These are phyloP conservation scores for Drosophila bipectinata DNA, from an alignment of 1,140 invertebrate genomes.

Conservation along the genomic window DNA sequence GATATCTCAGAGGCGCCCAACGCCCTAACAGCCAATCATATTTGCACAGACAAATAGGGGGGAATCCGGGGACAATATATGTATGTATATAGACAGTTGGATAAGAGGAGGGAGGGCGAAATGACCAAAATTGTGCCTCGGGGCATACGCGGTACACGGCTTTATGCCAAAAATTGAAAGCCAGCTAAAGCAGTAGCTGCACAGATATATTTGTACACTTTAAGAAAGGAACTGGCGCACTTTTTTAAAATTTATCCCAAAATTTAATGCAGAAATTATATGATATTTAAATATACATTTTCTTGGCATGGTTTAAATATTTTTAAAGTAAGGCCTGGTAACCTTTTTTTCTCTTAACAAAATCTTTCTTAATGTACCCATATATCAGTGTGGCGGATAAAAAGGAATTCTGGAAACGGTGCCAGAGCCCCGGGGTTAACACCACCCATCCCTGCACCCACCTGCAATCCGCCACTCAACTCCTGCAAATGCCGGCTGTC, in stretches of 20 bases:
- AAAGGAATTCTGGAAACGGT: conserved; percentile 38
- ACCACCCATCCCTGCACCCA: conserved; percentile 5
- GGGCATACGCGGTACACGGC: conserved; percentile 65
- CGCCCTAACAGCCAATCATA: conserved; percentile 51
- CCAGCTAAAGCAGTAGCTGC: conserved; percentile 36
- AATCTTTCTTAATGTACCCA: background rate
- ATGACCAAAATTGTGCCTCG: conserved; percentile 17
- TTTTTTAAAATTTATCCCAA: too few species aligned
- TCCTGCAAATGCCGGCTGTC: conserved; percentile 55
- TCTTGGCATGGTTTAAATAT: background rate
- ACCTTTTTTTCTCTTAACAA: background rate
- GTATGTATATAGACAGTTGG: conserved; percentile 3
- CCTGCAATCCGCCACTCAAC: conserved; percentile 20
- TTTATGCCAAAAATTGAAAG: conserved; percentile 73
- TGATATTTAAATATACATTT: too few species aligned
- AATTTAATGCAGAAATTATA: too few species aligned
- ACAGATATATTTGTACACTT: conserved; percentile 27
- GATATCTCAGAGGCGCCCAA: conserved; percentile 37
- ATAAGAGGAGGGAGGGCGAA: background rate
- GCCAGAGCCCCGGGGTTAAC: conserved; percentile 33
- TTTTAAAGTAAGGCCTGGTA: background rate
- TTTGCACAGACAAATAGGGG: conserved; percentile 44
- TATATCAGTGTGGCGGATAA: conserved; percentile 18
- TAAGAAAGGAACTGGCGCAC: background rate
- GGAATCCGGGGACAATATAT: conserved; percentile 2